A percentile compares a stretch with the other conserved stretches of the same genome.
phyloP scores from a whole-genome alignment of 2,797 vertebrate genomes.

The Amazona ochrocephala region DNA sequence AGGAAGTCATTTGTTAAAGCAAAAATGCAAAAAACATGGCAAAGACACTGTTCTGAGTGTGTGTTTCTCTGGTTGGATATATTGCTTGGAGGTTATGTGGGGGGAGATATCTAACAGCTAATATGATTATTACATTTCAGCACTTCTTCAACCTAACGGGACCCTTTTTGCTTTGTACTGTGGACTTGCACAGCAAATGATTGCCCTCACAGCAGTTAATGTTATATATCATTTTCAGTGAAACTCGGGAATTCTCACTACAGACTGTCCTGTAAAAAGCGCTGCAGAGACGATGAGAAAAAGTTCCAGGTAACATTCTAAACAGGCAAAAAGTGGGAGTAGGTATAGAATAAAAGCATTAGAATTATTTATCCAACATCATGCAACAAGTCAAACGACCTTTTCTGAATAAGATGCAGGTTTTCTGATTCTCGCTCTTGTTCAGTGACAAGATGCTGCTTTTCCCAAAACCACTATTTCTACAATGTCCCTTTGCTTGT shows the following conservation, averaged over 20 bases:
- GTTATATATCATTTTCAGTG: background rate
- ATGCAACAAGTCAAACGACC: background rate
- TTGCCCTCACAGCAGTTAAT: background rate
- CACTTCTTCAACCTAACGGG: rapidly evolving
- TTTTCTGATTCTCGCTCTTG: background rate
- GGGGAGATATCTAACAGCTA: background rate
- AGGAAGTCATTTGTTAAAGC: background rate
- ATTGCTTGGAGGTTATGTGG: background rate
- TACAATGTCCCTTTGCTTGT: background rate
- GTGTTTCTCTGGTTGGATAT: background rate
- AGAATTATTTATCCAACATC: background rate
- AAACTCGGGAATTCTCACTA: background rate
- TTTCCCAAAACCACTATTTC: background rate
- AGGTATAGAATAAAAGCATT: background rate
- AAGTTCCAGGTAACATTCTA: too few relatives aligned
- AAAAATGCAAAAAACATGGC: background rate
- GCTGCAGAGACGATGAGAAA: background rate
- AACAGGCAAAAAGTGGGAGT: background rate
- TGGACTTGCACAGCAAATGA: background rate
- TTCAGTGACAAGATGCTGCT: background rate
- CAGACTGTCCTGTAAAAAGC: background rate
- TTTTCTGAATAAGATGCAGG: too few relatives aligned
- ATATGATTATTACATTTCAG: background rate
- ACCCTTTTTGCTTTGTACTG: background rate
- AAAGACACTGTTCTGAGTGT: background rate